phyloP scores from a whole-genome alignment of 1,140 invertebrate species.

The Euura saliciscinereae region DNA sequence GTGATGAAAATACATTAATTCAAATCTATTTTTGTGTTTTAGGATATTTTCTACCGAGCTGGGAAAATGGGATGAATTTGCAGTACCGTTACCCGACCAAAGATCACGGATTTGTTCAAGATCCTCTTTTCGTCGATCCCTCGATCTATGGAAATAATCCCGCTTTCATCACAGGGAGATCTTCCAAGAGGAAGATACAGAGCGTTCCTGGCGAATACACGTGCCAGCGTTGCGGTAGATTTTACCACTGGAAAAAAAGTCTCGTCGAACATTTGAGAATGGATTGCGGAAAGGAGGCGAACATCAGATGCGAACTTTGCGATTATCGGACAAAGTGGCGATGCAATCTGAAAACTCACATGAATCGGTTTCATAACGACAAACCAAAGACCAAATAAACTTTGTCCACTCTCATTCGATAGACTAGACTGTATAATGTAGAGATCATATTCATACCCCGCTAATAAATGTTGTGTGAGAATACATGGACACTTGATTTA shows the following conservation, averaged over 20 bases:
- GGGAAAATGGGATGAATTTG: no score
- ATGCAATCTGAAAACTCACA: constrained; percentile 30
- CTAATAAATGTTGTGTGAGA: no score
- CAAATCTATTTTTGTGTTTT: no score
- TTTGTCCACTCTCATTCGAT: neutral
- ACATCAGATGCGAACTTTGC: constrained; percentile 54
- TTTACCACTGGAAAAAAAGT: constrained; percentile 54
- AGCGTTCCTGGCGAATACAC: neutral
- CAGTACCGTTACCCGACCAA: no score
- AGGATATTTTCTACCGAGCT: no score
- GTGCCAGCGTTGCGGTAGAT: constrained; percentile 49
- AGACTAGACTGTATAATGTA: no score
- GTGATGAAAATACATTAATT: no score
- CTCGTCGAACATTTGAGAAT: constrained; percentile 55
- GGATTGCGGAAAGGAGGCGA: constrained; percentile 56
- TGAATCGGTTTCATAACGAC: neutral
- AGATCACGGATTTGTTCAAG: no score
- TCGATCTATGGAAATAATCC: no score
- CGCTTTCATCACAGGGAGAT: no score
- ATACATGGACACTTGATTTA: constrained; percentile 1
- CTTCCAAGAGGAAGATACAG: neutral
- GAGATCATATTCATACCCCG: no score
- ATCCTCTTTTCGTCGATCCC: no score
- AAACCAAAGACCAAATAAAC: neutral
- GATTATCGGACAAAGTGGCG: constrained; percentile 40